Evolutionary conservation across 2,113 vertebrate genomes (phyloP).

Genomic region (Riparia riparia): DNA sequence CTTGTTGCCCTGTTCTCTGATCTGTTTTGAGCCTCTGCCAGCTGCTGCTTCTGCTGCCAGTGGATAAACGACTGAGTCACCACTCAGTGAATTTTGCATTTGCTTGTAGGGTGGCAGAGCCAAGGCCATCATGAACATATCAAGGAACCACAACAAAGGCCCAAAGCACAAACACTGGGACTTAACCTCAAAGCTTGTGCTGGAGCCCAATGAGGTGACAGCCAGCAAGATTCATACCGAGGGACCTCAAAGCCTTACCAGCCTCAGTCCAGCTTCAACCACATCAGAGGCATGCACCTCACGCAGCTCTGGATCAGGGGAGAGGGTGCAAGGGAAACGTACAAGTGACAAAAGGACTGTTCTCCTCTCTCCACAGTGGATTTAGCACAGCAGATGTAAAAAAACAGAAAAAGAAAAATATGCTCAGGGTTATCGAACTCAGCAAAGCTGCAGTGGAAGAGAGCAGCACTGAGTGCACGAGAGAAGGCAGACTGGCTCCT

Average conservation of each 20-base stretch:
- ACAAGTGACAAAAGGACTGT: not conserved
- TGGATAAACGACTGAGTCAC: conserved; percentile 76
- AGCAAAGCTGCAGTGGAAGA: not conserved
- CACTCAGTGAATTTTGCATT: conserved; percentile 68
- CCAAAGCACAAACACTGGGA: conserved; percentile 60
- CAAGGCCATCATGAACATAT: conserved; percentile 78
- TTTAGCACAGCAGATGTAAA: not conserved
- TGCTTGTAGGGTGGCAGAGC: conserved; percentile 72
- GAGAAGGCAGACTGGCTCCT: not conserved
- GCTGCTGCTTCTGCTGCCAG: conserved; percentile 64
- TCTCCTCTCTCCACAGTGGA: not conserved
- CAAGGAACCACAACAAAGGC: conserved; percentile 81
- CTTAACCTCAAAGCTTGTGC: conserved; percentile 70
- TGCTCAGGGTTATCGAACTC: not conserved
- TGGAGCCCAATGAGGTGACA: conserved; percentile 71
- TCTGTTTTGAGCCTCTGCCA: conserved; percentile 78
- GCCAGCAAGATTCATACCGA: conserved; percentile 19
- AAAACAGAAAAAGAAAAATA: not conserved
- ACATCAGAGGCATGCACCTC: conserved; percentile 61
- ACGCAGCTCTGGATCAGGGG: not conserved
- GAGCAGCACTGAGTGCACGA: not conserved
- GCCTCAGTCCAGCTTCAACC: conserved; percentile 9
- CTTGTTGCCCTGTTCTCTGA: conserved; percentile 77
- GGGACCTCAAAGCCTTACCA: conserved; percentile 58
- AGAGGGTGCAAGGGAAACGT: not conserved